A percentile compares a stretch with the other conserved stretches of the same genome.
These are phyloP conservation scores for Platycnemis pennipes DNA, from an alignment of 2,888 invertebrate species.

Conservation along the genomic window DNA sequence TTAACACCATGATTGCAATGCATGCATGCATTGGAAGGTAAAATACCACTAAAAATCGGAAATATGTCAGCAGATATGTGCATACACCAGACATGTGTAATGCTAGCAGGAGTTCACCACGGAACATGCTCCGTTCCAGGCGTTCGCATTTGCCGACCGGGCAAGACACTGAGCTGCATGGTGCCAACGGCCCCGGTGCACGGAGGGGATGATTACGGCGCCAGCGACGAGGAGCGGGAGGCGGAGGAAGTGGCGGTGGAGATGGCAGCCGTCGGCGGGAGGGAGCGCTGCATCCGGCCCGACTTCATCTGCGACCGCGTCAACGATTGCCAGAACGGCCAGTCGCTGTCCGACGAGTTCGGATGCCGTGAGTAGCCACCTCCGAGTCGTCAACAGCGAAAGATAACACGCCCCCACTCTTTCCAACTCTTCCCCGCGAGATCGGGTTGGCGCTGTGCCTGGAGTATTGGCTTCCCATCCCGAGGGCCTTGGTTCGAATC, in stretches of 20 bases:
- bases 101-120: no score
- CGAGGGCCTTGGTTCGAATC: no score
- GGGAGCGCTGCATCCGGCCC: conserved; percentile 77
- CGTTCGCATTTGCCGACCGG: conserved; percentile 73
- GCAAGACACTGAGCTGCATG: conserved; percentile 73
- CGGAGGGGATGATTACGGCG: neutral
- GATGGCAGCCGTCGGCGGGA: conserved; percentile 69
- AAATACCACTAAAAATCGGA: no score
- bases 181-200: conserved; percentile 48
- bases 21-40: no score
- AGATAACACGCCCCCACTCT: no score
- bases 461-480: no score
- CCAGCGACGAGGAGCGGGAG: neutral
- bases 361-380: conserved; percentile 77
- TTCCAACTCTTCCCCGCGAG: no score
- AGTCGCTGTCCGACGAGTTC: conserved; percentile 78
- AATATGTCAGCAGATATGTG: no score
- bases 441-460: no score
- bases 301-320: conserved; percentile 78
- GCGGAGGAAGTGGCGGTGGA: neutral
- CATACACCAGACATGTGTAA: no score
- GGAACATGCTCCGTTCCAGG: conserved; percentile 72
- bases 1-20: no score
- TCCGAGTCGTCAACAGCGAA: no score
- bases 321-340: conserved; percentile 78